A percentile compares a stretch with the other conserved stretches of the same genome.
These are phyloP conservation scores for Camelus dromedarius DNA, from an alignment of 2,113 vertebrate genomes.

Conservation along the genomic window DNA sequence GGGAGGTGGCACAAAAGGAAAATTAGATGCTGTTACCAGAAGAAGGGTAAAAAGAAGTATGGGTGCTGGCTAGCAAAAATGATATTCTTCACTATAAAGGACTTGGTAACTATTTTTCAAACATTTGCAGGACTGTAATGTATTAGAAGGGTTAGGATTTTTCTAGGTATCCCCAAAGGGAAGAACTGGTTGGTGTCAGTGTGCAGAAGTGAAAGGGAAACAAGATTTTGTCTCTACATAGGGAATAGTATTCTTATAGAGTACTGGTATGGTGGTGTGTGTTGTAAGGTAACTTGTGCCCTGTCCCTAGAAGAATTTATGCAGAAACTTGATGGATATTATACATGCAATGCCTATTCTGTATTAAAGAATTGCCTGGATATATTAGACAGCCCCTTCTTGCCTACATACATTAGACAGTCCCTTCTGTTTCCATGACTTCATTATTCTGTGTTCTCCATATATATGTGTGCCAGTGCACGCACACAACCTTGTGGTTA, in stretches of 20 bases:
- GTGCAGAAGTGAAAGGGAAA: slow-evolving; percentile 23
- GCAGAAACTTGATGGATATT: background rate
- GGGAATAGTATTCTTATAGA: background rate
- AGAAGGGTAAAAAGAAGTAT: background rate
- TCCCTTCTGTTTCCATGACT: slow-evolving; percentile 3
- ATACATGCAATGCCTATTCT: background rate
- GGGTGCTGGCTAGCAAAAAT: background rate
- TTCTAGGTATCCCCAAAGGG: background rate
- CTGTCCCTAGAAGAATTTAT: background rate
- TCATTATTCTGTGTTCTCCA: background rate
- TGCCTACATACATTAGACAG: background rate
- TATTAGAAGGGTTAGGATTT: background rate
- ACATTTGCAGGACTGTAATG: background rate
- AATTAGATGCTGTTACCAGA: background rate
- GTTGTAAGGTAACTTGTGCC: background rate
- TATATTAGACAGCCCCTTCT: background rate
- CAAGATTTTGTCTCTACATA: background rate
- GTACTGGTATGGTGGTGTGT: background rate
- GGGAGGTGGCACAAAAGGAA: background rate
- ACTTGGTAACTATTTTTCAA: background rate
- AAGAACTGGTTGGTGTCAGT: background rate
- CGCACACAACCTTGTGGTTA: background rate
- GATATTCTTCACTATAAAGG: background rate
- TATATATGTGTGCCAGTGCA: background rate
- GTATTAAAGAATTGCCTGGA: background rate